phyloP scores from a whole-genome alignment of 2,888 invertebrate species.

The Hydraecia micacea region DNA sequence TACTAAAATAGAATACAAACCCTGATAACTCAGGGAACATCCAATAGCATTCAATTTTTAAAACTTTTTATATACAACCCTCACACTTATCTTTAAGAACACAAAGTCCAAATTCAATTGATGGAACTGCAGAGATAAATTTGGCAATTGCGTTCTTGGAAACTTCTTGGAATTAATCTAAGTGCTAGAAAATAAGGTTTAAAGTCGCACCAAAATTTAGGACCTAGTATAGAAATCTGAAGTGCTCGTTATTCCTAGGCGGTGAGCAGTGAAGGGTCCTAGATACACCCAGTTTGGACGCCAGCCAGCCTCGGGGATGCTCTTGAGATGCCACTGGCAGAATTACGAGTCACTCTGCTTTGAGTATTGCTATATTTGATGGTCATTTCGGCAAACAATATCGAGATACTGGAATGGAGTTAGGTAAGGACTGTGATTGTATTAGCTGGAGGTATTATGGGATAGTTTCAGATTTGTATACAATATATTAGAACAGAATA shows the following conservation, averaged over 20 bases:
- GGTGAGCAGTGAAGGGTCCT: slow-evolving; percentile 75
- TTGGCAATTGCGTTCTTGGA: slow-evolving; percentile 47
- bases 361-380: slow-evolving; percentile 62
- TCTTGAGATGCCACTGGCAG: slow-evolving; percentile 61
- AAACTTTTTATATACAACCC: slow-evolving; percentile 17
- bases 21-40: slow-evolving; percentile 75
- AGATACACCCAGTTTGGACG: slow-evolving; percentile 73
- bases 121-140: slow-evolving; percentile 43
- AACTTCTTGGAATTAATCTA: slow-evolving; percentile 17
- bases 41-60: slow-evolving; percentile 63
- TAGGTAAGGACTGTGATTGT: slow-evolving; percentile 1
- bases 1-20: slow-evolving; percentile 75
- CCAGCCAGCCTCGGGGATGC: slow-evolving; percentile 67
- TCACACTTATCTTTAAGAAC: slow-evolving; percentile 2
- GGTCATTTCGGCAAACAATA: slow-evolving; percentile 64
- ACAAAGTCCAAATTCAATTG: slow-evolving; percentile 39
- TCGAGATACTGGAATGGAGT: slow-evolving; percentile 18
- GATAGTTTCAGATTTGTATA: neutral
- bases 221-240: slow-evolving; percentile 61
- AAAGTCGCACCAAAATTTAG: neutral
- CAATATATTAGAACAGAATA: neutral
- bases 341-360: slow-evolving; percentile 64
- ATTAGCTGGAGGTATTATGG: slow-evolving; percentile 3
- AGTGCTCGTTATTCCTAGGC: slow-evolving; percentile 79
- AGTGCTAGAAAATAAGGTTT: neutral